Percentiles rank a stretch among this genome's conserved stretches.
phyloP scores from a whole-genome alignment of 2,797 vertebrate genomes.

The Coendou prehensilis region DNA sequence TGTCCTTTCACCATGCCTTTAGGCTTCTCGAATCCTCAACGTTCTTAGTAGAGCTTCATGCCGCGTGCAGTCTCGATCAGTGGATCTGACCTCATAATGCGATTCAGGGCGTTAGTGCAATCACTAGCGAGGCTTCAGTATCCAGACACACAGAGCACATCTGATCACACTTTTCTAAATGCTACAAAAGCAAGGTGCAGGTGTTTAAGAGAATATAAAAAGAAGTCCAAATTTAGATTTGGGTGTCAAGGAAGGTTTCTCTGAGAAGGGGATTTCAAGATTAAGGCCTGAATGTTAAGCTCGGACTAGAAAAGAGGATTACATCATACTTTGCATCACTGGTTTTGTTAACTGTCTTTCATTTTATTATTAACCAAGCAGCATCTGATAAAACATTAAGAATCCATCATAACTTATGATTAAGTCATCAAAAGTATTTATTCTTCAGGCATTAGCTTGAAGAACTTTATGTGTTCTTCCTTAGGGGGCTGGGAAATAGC shows the following conservation, averaged over 20 bases:
- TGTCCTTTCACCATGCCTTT: not conserved
- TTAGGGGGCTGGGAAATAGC: not conserved
- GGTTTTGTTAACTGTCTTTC: not conserved
- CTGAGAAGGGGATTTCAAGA: not conserved
- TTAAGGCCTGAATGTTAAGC: not conserved
- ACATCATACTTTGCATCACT: not conserved
- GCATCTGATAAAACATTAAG: conserved; percentile 10
- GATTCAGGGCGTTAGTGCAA: not conserved
- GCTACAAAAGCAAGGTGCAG: not conserved
- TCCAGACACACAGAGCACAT: not conserved
- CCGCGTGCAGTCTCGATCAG: not conserved
- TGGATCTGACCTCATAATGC: not conserved
- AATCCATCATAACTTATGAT: not conserved
- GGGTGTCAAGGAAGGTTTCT: not conserved
- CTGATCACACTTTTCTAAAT: conserved; percentile 3
- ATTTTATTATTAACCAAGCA: conserved; percentile 27
- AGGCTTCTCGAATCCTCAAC: not conserved
- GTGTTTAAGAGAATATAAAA: not conserved
- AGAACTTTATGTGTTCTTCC: not conserved
- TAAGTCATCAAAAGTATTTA: not conserved
- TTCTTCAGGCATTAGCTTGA: not conserved
- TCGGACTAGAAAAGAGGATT: not conserved
- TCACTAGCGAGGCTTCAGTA: not conserved
- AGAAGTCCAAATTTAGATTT: not conserved
- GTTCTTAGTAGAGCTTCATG: not conserved